phyloP scores from a whole-genome alignment of 2,113 vertebrate species.

The Hippocampus abdominalis region DNA sequence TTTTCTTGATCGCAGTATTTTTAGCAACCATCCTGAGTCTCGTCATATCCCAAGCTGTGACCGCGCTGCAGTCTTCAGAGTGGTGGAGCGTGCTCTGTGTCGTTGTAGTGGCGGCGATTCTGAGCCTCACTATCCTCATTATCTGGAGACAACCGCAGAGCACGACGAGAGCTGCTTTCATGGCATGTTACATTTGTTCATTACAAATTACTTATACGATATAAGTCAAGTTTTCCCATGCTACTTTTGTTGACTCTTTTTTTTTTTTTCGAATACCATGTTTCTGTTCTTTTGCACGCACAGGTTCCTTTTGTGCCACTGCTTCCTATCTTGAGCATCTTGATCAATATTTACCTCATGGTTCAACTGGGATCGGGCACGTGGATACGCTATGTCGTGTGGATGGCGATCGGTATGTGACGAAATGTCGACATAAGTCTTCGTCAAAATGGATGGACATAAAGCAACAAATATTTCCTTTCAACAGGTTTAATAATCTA shows the following conservation, averaged over 20 bases:
- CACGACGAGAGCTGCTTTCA: constrained; percentile 71
- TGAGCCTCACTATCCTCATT: constrained; percentile 58
- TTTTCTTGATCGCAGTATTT: constrained; percentile 49
- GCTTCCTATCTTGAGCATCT: constrained; percentile 76
- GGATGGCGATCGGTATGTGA: constrained; percentile 75
- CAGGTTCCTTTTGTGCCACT: constrained; percentile 82
- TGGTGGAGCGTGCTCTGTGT: constrained; percentile 72
- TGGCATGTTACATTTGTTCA: constrained; percentile 57
- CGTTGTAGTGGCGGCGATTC: constrained; percentile 50
- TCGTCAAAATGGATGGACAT: not conserved
- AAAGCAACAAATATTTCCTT: not conserved
- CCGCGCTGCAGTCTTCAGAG: constrained; percentile 46
- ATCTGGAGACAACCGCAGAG: constrained; percentile 83
- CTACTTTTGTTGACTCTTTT: not conserved
- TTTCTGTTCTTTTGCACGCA: constrained; percentile 6
- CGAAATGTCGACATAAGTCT: not conserved
- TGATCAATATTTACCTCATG: constrained; percentile 77
- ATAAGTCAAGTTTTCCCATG: not conserved
- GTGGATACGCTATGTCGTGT: constrained; percentile 79
- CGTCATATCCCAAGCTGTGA: constrained; percentile 41
- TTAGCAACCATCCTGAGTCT: constrained; percentile 54
- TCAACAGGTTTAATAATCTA: constrained; percentile 79
- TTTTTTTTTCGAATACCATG: no score
- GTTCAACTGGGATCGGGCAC: constrained; percentile 70
- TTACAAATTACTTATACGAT: not conserved